Evolutionary conservation across 2,113 vertebrate genomes (phyloP).

Genomic region (Crypturellus undulatus): DNA sequence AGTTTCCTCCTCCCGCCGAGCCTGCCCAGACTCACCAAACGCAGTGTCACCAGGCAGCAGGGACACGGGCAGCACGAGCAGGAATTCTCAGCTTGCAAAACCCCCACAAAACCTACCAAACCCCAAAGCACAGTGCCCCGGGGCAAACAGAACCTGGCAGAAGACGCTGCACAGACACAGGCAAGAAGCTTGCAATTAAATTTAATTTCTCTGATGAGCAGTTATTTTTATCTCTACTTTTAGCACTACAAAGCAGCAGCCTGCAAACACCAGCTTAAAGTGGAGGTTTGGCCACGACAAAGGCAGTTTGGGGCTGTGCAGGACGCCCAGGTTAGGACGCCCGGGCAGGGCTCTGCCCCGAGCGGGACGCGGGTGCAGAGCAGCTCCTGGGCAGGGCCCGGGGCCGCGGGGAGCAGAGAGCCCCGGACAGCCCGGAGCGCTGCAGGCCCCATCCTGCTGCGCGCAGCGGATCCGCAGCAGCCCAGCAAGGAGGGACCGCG

Average conservation of each 20-base stretch:
- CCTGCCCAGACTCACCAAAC: not conserved
- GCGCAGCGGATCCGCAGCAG: too few species aligned
- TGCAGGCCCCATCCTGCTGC: too few species aligned
- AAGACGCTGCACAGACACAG: not conserved
- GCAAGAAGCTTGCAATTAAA: not conserved
- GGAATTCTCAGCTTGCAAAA: not conserved
- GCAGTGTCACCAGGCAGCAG: not conserved
- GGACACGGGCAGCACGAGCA: not conserved
- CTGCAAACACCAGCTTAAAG: not conserved
- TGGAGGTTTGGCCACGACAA: too few species aligned
- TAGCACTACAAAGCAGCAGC: not conserved
- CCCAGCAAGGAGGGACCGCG: too few species aligned
- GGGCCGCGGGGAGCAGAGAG: too few species aligned
- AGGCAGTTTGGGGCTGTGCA: too few species aligned
- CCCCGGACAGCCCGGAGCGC: too few species aligned
- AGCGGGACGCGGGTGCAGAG: too few species aligned
- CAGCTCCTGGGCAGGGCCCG: too few species aligned
- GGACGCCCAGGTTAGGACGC: too few species aligned
- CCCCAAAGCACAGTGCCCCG: not conserved
- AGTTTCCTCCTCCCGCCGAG: not conserved
- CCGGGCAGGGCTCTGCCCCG: too few species aligned
- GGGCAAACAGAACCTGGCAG: not conserved
- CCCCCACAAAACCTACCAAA: not conserved
- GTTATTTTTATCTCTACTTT: rapidly evolving
- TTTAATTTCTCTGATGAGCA: rapidly evolving